These are phyloP conservation scores for Conopomorpha cramerella DNA, from an alignment of 1,140 invertebrate species.

Conservation along the genomic window DNA sequence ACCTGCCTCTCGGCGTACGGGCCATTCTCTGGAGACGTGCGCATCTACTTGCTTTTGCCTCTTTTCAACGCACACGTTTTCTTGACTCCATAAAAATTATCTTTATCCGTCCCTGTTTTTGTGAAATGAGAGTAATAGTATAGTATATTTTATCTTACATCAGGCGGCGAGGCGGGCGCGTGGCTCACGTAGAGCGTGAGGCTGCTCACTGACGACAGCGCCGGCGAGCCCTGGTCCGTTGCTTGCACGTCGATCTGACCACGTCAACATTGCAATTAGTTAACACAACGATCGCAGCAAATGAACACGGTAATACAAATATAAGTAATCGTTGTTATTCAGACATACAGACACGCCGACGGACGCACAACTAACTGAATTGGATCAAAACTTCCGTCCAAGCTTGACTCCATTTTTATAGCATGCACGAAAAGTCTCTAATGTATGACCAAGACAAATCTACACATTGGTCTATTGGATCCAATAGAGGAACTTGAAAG, in stretches of 20 bases:
- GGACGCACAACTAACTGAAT: no score
- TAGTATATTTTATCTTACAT: slow-evolving; percentile 23
- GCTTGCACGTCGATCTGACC: slow-evolving; percentile 77
- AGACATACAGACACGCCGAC: no score
- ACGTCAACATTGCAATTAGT: slow-evolving; percentile 2
- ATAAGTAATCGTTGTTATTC: neutral
- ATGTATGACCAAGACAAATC: no score
- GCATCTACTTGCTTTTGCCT: neutral
- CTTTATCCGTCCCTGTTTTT: no score
- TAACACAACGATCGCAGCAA: neutral
- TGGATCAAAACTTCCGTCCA: no score
- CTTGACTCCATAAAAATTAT: no score
- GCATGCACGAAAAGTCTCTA: neutral
- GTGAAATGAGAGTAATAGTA: neutral
- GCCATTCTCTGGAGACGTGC: no score
- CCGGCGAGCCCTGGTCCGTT: slow-evolving; percentile 85
- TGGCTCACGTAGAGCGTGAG: slow-evolving; percentile 84
- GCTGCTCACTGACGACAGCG: slow-evolving; percentile 77
- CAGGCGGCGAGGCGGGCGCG: slow-evolving; percentile 62
- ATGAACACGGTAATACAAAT: no score
- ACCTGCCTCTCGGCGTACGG: no score
- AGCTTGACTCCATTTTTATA: neutral
- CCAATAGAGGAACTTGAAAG: no score
- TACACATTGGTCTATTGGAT: no score
- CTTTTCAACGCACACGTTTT: no score